phyloP scores from a whole-genome alignment of 2,113 vertebrate genomes.

The Regulus satrapa region DNA sequence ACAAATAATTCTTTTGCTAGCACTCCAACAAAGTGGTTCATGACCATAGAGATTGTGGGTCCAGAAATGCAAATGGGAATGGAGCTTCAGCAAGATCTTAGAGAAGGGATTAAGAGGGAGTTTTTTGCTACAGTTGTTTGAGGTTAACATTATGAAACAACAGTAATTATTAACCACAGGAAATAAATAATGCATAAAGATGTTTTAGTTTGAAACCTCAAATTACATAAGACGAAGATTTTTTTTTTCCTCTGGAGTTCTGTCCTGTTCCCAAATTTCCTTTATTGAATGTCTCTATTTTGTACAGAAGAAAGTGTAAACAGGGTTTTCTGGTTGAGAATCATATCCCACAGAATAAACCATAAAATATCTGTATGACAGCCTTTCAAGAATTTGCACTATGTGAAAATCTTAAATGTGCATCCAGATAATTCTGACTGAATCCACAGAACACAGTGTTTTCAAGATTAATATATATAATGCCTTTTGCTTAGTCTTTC shows the following conservation, averaged over 20 bases:
- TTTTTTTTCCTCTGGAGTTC: neutral
- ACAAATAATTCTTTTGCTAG: neutral
- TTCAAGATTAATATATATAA: neutral
- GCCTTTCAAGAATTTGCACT: neutral
- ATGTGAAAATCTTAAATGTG: neutral
- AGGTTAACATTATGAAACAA: neutral
- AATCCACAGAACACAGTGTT: neutral
- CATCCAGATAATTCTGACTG: neutral
- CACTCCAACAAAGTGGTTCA: neutral
- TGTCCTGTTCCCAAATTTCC: neutral
- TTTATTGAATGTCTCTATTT: neutral
- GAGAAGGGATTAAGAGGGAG: neutral
- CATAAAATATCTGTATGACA: neutral
- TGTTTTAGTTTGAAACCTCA: neutral
- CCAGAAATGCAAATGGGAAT: neutral
- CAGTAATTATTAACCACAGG: neutral
- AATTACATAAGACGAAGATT: neutral
- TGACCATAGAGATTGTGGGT: neutral
- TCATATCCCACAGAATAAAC: neutral
- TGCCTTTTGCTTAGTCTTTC: neutral
- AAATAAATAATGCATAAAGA: slow-evolving; percentile 2
- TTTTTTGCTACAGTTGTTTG: neutral
- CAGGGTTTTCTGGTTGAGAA: neutral
- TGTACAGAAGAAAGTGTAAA: neutral
- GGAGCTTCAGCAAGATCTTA: neutral